Base-by-base conservation (phyloP, 1,140 invertebrate species). In the Drosophila trapezifrons region DNA sequence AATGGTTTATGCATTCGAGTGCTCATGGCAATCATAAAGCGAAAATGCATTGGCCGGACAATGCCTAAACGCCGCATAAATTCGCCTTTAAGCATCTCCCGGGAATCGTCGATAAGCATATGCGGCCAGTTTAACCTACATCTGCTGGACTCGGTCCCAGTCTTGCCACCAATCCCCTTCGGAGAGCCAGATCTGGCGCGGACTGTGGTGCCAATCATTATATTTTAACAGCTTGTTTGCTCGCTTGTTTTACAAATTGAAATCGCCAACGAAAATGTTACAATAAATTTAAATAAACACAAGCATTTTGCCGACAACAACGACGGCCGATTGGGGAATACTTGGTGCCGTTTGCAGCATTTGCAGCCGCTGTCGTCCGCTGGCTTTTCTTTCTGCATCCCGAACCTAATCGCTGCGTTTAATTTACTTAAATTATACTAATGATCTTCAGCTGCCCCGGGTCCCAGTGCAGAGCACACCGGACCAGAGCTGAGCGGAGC, bases 371-470 rank as follows among this genome's bases (percentile, higher is more conserved):
- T 25, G 43, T 71, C 47, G 43, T 71, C 49, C 66, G 42, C 42
- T 67, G 67, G 43, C 32, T 71, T 71, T 47, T 40, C 46, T 70
- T 60, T 45, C 76, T 80, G 84, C 75, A 84, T 76, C 80, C 89
- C 80, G 66, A 59, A 82, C 83, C 89, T 90, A 90, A 90, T 90
- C 89, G 89, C 80, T 90, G 89, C 89, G 89, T 90, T 90, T 90
- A 90, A 90, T 90, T 90, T 91, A 90, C 89, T 90, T 90, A 90
- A 90, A 90, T 90, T 90, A 90, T 90, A 91, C 84, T 90, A 90
- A 90, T 90, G 89, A 90, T 90, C 85, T 91, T 85, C 71, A 76
- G 80, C 73, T 67, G 74, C 74, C 74, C 72, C 58, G 55, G 54
- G 65, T 71, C 65, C 58, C 62, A 55, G 49, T 55, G 51, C 45